These are phyloP conservation scores for Sturnira hondurensis DNA, from an alignment of 2,113 vertebrate genomes.

Conservation along the genomic window DNA sequence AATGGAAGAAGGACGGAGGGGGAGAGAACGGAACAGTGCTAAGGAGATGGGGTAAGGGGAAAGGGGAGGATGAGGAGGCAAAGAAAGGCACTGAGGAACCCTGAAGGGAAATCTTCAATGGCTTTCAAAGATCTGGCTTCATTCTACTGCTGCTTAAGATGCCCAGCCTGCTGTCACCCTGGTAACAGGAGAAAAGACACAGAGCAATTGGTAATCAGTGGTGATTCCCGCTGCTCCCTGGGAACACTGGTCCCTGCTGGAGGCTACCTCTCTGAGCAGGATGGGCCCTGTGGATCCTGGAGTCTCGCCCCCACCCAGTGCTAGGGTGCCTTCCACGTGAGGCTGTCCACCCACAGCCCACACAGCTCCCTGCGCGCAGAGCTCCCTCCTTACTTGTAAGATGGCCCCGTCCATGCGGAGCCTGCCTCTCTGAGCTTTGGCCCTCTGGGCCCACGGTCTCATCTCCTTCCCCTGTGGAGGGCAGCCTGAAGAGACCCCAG, in stretches of 20 bases:
- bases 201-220: slow-evolving; percentile 47
- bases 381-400: not conserved
- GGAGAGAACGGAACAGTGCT: too few species aligned
- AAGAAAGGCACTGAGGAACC: not conserved
- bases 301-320: not conserved
- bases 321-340: fast-evolving
- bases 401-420: not conserved
- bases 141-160: slow-evolving; percentile 32
- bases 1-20: too few species aligned
- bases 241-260: not conserved
- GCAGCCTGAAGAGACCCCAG: not conserved
- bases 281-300: not conserved
- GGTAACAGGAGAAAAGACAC: slow-evolving; percentile 42
- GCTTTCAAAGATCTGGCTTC: slow-evolving; percentile 19
- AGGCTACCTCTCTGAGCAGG: not conserved
- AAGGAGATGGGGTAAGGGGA: not conserved
- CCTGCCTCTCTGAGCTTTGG: not conserved
- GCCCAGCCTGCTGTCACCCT: slow-evolving; percentile 8
- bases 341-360: not conserved
- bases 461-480: not conserved
- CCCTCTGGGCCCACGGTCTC: too few species aligned
- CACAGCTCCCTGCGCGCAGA: fast-evolving
- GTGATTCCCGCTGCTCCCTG: not conserved
- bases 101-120: not conserved
- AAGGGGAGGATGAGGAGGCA: not conserved